Base-by-base conservation (phyloP, 30 jellyfish, hydroid and myxozoan genomes). In the Rhopilema esculentum region DNA sequence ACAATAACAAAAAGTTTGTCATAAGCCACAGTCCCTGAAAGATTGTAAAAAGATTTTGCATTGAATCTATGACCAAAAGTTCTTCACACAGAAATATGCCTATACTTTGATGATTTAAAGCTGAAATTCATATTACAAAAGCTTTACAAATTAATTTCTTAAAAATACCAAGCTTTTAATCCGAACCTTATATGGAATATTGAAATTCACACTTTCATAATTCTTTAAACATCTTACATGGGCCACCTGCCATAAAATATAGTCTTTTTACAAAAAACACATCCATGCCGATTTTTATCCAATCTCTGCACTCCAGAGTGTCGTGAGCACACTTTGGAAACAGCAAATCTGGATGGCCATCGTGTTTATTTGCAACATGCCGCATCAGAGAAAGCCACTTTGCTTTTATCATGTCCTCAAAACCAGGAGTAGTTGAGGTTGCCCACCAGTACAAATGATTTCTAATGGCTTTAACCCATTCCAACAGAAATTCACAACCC, bases 371-470 rank as follows among this genome's bases (percentile, higher is more conserved):
- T 17, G 83, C 83, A 33, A 67, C 75, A 81, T 81, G 91, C 63
- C 83, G 23, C 61, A 81, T 66, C 28, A 81, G 20, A 27, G 91
- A 81, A 1, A 18, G 50, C 91, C 91, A 81, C 48, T 81, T 81
- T 32, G 91, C 91, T 15, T 24, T 27, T 9, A 81, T 81, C 76
- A 81, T n/a, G 18, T 81, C 78, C 17, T 29, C 65, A 49, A 81
- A 67, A 4, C 91, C 83, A 0, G 29, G 52, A 31, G 28, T 81
- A 20, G 83, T 81, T 33, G 91, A 25, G 25, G 75, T 30, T 20
- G 91, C 83, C 27, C 82, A 30, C 91, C 83, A 81, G 75, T 81
- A 81, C 19, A 81, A 51, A 81, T 81, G 91, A 49, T 66, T 67
- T 67, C 69, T 66, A 17, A 62, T 78, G 26, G 65, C 88, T 33